phyloP scores from a whole-genome alignment of 2,888 invertebrate species.

The Neocrepidodera transversa region DNA sequence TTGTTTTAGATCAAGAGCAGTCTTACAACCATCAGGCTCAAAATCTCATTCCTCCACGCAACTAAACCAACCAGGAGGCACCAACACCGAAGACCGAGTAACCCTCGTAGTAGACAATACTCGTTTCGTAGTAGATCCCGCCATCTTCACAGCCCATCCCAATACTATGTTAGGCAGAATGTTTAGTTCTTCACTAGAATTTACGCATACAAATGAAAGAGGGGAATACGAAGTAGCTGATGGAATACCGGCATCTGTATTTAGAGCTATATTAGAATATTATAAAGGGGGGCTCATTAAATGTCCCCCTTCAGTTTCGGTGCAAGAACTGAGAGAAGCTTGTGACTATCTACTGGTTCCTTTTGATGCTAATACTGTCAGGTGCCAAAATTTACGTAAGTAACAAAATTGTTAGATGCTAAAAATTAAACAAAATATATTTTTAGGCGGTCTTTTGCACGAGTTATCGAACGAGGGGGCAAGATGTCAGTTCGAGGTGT shows the following conservation, averaged over 20 bases:
- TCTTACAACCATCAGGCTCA: conserved; percentile 31
- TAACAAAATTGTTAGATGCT: conserved; percentile 38
- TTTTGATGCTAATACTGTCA: conserved; percentile 93
- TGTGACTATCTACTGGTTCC: conserved; percentile 98
- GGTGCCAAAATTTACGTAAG: conserved; percentile 95
- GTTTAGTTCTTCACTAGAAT: conserved; percentile 92
- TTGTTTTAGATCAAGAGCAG: conserved; percentile 40
- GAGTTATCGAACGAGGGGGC: conserved; percentile 99
- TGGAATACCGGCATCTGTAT: conserved; percentile 94
- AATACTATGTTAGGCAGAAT: conserved; percentile 99
- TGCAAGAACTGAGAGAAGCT: conserved; percentile 96
- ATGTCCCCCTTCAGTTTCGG: conserved; percentile 95
- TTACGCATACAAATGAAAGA: conserved; percentile 92
- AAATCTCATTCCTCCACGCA: conserved; percentile 20
- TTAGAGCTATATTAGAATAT: conserved; percentile 93
- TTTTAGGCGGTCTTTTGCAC: conserved; percentile 86
- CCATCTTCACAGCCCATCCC: conserved; percentile 91
- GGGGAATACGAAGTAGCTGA: conserved; percentile 97
- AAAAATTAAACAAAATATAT: not conserved
- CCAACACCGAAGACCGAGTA: conserved; percentile 74
- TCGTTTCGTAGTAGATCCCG: conserved; percentile 87
- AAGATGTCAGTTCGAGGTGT: conserved; percentile 93
- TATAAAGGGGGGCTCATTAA: conserved; percentile 90
- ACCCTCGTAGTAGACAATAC: conserved; percentile 97
- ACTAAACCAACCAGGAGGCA: conserved; percentile 17